Base-by-base conservation (phyloP, 2,113 vertebrate species). In the Cromileptes altivelis region DNA sequence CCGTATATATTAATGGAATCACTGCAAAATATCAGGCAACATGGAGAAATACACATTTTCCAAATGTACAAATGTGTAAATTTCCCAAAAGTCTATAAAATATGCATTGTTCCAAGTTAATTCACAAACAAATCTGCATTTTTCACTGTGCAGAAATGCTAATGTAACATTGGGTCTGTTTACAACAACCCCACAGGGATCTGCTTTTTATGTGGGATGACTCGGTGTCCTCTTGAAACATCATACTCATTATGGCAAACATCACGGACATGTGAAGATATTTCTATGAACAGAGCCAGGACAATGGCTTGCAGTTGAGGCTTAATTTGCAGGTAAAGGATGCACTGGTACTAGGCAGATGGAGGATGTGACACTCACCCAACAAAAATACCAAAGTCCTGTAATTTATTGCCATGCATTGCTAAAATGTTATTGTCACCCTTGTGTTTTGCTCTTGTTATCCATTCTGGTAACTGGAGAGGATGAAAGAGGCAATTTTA, bases 321-420 rank as follows among this genome's bases (percentile, higher is more conserved):
- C 21, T 65, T 19, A 64, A 78, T 64, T 69, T 78, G 12, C 64
- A 67, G 40, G 18, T 80, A 58, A 77, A 67, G 15, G n/a, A 33
- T 65, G 58, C 19, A 30, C 42, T 62, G 37, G 60, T 23, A 33
- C 19, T 17, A 30, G 15, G 2, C 47, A 81, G 40, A 60, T 19
- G 19, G 42, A 11, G 7, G 27, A 58, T 63, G 69, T 30, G 42
- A 33, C 75, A 40, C n/a, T 58, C n/a, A 13, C 11, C 23, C 19
- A 53, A 55, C 57, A 58, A 75, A 75, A 68, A 40, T 5, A 58
- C 13, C 19, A 9, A 65, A 33, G 50, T 65, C 50, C 10, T 76
- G 53, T 1, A 23, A 76, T 80, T 40, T 62, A 56, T 53, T 40
- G 30, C 15, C 15, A 33, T 25, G 15, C 6, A 4, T 18, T 67